Percentiles rank a stretch among this genome's conserved stretches.
Conservation (phyloP, 2,888 invertebrate species). For the Disparrhopalites patrizii region DNA sequence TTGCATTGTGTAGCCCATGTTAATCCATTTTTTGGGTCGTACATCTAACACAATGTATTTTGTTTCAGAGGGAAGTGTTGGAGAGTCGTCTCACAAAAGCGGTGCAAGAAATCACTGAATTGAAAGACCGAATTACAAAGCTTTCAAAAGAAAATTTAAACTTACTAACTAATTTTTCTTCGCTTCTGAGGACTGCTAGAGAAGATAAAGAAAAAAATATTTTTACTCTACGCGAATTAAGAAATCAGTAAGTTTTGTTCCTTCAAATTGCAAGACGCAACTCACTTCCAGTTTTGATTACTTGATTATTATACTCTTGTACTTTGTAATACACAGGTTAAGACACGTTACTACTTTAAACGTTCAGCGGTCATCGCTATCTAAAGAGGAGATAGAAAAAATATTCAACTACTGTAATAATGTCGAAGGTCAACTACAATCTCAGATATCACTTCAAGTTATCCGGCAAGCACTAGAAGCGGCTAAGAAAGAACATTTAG, state of each 20-base stretch:
- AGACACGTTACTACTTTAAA: background rate
- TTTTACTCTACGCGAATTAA: conserved; percentile 30
- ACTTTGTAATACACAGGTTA: conserved; percentile 16
- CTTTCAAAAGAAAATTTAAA: conserved; percentile 29
- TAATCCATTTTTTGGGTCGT: background rate
- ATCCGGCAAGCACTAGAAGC: conserved; percentile 26
- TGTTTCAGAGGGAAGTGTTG: conserved; percentile 11
- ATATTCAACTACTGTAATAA: conserved; percentile 30
- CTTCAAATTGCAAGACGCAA: background rate
- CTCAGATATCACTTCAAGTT: conserved; percentile 27
- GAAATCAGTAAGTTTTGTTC: conserved; percentile 29
- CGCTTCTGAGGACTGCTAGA: conserved; percentile 33
- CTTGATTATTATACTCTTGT: no score
- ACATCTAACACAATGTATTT: conserved; percentile 12
- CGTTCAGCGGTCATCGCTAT: conserved; percentile 10
- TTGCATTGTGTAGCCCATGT: background rate
- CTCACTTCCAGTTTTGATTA: no score
- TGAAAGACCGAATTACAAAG: conserved; percentile 23
- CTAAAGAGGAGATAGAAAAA: conserved; percentile 26
- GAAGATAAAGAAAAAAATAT: conserved; percentile 39
- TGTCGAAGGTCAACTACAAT: conserved; percentile 29
- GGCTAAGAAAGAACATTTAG: background rate
- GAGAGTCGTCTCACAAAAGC: conserved; percentile 15
- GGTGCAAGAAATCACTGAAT: conserved; percentile 16
- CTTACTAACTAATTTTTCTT: conserved; percentile 29